Conservation (phyloP, 53 echinoderm and acorn worm genomes). For the Astropecten irregularis region DNA sequence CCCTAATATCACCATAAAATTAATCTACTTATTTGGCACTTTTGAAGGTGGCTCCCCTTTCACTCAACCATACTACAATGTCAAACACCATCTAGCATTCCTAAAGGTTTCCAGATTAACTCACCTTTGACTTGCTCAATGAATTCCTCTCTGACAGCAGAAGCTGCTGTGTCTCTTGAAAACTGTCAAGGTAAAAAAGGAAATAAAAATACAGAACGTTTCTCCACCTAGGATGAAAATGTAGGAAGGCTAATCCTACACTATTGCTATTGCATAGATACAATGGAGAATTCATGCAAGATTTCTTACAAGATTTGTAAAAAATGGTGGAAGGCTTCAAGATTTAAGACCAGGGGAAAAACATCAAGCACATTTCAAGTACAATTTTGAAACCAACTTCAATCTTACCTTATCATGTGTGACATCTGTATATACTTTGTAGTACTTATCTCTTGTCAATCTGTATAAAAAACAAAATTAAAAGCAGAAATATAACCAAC, state of each 20-base stretch:
- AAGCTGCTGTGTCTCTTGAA: slow-evolving; percentile 89
- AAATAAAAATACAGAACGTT: not conserved
- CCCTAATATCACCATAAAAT: no score
- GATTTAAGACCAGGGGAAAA: not conserved
- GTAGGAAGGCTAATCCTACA: no score
- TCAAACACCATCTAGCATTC: no score
- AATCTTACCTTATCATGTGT: slow-evolving; percentile 89
- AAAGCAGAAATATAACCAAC: no score
- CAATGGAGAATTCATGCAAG: no score
- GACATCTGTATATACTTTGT: slow-evolving; percentile 83
- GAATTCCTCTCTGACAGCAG: slow-evolving; percentile 72
- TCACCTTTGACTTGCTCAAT: slow-evolving; percentile 72
- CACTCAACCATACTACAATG: no score
- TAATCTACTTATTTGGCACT: no score
- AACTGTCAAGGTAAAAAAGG: slow-evolving; percentile 58
- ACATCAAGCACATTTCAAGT: no score
- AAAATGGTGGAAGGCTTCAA: not conserved
- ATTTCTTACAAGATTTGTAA: not conserved
- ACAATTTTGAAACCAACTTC: not conserved
- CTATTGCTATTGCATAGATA: no score
- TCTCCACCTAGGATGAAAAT: no score
- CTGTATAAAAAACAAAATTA: slow-evolving; percentile 48
- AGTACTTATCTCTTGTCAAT: slow-evolving; percentile 71
- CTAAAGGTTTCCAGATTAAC: no score
- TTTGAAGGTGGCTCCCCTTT: no score